These are phyloP conservation scores for Bolinopsis microptera DNA, from an alignment of 37 sponge, comb jelly and placozoan genomes.

Conservation along the genomic window DNA sequence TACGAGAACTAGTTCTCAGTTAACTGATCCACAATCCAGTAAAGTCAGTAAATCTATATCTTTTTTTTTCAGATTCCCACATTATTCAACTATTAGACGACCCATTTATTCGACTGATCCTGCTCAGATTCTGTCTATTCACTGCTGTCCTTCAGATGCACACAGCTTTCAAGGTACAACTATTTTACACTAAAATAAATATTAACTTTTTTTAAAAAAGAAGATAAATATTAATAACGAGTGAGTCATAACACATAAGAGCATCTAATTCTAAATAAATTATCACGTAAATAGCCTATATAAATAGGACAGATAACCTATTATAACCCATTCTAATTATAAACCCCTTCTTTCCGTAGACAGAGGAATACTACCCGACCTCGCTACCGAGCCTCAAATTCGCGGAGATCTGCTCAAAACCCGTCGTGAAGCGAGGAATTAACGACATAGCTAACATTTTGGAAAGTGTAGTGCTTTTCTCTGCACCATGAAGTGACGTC, in stretches of 20 bases:
- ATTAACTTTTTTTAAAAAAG: no score
- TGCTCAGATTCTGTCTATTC: conserved; percentile 1
- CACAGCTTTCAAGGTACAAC: conserved; percentile 52
- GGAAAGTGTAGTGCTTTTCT: not conserved
- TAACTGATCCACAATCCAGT: no score
- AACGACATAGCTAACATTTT: not conserved
- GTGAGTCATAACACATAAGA: no score
- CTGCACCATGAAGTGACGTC: not conserved
- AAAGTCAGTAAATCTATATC: no score
- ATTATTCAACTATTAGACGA: conserved; percentile 13
- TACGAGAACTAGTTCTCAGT: no score
- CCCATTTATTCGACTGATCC: not conserved
- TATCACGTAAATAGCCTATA: no score
- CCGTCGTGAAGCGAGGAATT: conserved; percentile 6
- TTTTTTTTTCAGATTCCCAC: conserved; percentile 24
- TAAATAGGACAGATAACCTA: not conserved
- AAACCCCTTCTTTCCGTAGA: not conserved
- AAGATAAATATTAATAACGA: no score
- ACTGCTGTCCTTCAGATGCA: conserved; percentile 5
- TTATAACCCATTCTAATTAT: not conserved
- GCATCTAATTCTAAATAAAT: no score
- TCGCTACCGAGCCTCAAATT: not conserved
- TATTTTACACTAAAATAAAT: no score
- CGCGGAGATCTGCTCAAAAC: not conserved
- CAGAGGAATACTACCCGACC: conserved; percentile 37